Conservation (phyloP, 2,888 invertebrate species). For the Ormyrus thymus region DNA sequence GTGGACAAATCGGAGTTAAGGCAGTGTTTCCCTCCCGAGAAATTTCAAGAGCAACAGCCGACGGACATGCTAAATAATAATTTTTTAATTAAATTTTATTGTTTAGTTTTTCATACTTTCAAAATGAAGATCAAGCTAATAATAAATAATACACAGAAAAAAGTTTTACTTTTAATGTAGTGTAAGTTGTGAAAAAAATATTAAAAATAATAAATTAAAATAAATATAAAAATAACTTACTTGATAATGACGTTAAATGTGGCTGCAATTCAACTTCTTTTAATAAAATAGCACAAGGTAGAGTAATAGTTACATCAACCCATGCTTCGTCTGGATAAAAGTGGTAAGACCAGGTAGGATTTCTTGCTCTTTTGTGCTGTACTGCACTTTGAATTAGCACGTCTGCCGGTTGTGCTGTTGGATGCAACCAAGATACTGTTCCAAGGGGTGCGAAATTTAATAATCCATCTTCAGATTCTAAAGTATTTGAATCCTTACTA, state of each 20-base stretch:
- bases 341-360: constrained; percentile 97
- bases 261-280: constrained; percentile 92
- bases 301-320: constrained; percentile 89
- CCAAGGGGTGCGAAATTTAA: constrained; percentile 94
- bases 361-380: constrained; percentile 88
- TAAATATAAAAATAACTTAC: constrained; percentile 73
- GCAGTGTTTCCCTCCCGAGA: constrained; percentile 87
- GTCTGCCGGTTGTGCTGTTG: constrained; percentile 92
- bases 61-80: constrained; percentile 84
- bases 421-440: constrained; percentile 86
- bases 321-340: constrained; percentile 93
- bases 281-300: constrained; percentile 92
- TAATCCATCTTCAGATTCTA: constrained; percentile 84
- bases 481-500: constrained; percentile 70
- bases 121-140: neutral
- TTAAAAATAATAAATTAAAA: constrained; percentile 7
- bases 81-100: neutral
- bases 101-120: neutral
- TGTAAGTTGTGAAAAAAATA: neutral
- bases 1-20: constrained; percentile 89
- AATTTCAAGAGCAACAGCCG: constrained; percentile 90
- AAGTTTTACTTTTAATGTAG: neutral
- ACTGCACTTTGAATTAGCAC: constrained; percentile 89
- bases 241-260: constrained; percentile 88
- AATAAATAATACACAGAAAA: neutral